A percentile compares a stretch with the other conserved stretches of the same genome.
phyloP scores from a whole-genome alignment of 92 coral and sea anemone genomes.

The Paragorgia papillata region DNA sequence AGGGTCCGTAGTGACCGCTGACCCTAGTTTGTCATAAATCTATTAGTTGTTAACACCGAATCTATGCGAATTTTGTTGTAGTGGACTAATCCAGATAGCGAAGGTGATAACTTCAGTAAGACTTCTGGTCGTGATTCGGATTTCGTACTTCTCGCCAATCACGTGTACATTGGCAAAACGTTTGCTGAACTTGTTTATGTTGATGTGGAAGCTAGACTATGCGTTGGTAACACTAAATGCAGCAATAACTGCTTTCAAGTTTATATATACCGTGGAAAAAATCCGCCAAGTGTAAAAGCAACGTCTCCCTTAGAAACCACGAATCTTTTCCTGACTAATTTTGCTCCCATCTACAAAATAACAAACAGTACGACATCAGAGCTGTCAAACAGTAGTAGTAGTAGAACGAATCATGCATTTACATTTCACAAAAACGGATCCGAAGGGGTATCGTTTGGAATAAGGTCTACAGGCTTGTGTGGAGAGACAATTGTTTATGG shows the following conservation, averaged over 20 bases:
- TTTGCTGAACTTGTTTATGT: conserved; percentile 18
- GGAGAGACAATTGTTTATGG: conserved; percentile 40
- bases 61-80: no score
- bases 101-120: neutral
- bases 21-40: no score
- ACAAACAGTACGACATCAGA: neutral
- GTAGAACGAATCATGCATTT: neutral
- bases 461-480: conserved; percentile 59
- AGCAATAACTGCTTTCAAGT: neutral
- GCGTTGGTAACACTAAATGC: neutral
- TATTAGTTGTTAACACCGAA: no score
- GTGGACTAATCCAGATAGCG: no score
- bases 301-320: no score
- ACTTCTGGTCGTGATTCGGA: neutral
- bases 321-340: neutral
- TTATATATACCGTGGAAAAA: conserved; percentile 14
- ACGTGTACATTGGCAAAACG: neutral
- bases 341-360: conserved; percentile 3
- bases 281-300: no score
- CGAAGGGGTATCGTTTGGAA: neutral
- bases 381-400: neutral
- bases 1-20: no score
- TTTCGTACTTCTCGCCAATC: neutral
- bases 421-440: conserved; percentile 12
- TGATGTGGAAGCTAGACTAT: conserved; percentile 1